phyloP scores from a whole-genome alignment of 2,113 vertebrate species.

The Channa argus region DNA sequence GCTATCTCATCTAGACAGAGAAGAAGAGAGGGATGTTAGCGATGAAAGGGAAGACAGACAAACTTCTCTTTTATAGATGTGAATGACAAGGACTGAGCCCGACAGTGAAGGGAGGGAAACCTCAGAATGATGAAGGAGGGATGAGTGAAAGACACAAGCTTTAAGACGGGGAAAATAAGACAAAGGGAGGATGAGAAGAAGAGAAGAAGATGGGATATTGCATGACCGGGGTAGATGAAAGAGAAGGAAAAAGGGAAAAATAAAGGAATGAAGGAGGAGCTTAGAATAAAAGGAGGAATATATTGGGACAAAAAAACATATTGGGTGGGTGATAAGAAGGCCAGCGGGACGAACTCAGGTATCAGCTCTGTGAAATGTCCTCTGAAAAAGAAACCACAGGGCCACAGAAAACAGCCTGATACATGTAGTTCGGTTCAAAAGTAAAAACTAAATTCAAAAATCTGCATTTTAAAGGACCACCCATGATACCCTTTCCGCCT shows the following conservation, averaged over 20 bases:
- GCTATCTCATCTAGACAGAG: constrained; percentile 84
- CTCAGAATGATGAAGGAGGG: background rate
- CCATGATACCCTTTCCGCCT: no score
- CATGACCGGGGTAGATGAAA: constrained; percentile 39
- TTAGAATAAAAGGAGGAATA: constrained; percentile 53
- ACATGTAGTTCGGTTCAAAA: background rate
- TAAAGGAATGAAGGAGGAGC: constrained; percentile 56
- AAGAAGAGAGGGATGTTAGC: background rate
- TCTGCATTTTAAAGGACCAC: no score
- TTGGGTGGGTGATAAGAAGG: constrained; percentile 23
- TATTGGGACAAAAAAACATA: no score
- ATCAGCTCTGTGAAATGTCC: constrained; percentile 26
- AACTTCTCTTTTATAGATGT: background rate
- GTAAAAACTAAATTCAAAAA: no score
- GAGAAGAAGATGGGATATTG: constrained; percentile 13
- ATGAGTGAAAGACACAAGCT: background rate
- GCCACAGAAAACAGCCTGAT: background rate
- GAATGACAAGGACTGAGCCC: background rate
- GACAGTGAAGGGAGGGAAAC: background rate
- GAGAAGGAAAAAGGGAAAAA: constrained; percentile 29
- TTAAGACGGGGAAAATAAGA: constrained; percentile 5
- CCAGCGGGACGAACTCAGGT: constrained; percentile 46
- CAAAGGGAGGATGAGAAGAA: constrained; percentile 25
- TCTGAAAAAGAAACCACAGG: background rate
- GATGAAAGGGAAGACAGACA: background rate